Conservation (phyloP, 1,140 invertebrate genomes). For the Papilio polyxenes region DNA sequence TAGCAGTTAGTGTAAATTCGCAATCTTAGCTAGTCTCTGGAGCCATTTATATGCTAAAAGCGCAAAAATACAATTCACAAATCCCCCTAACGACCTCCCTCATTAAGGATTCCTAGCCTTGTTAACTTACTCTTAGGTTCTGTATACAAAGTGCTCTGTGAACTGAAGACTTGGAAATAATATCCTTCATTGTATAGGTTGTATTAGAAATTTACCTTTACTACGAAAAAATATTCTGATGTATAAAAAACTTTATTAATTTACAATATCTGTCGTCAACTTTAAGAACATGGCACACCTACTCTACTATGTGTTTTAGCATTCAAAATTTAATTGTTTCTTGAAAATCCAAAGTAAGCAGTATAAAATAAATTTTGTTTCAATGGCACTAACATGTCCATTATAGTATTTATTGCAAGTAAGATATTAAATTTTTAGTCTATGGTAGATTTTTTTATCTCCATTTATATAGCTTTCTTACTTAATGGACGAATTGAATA, state of each 20-base stretch:
- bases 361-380: not conserved
- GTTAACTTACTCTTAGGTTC: not conserved
- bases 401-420: not conserved
- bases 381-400: not conserved
- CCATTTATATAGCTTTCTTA: not conserved
- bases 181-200: not conserved
- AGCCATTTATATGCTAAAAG: conserved; percentile 34
- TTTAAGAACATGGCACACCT: not conserved
- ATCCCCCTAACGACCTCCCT: conserved; percentile 10
- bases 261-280: not conserved
- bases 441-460: not conserved
- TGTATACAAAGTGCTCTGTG: not conserved
- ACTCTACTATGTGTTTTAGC: not conserved
- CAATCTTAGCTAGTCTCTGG: conserved; percentile 13
- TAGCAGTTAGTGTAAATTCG: conserved; percentile 20
- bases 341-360: not conserved
- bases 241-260: not conserved
- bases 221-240: not conserved
- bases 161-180: not conserved
- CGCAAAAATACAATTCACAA: conserved; percentile 7
- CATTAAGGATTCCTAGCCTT: conserved; percentile 26
- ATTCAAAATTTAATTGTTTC: not conserved
- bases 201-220: not conserved
- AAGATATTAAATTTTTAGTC: not conserved
- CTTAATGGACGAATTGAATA: conserved; percentile 14